A percentile compares a stretch with the other conserved stretches of the same genome.
Evolutionary conservation across 1,140 invertebrate genomes (phyloP).

Genomic region (Apis laboriosa): DNA sequence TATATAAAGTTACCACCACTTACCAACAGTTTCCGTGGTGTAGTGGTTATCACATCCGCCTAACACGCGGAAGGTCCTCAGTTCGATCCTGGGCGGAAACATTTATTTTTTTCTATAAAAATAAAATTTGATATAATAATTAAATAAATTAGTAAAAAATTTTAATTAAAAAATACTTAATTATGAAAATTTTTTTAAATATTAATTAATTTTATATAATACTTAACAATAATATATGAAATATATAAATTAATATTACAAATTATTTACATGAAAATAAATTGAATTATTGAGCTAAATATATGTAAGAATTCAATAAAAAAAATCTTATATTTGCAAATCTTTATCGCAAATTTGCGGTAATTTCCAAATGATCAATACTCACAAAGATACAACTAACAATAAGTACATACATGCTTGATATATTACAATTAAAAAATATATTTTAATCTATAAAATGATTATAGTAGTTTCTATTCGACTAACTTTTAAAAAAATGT

Average conservation of each 20-base stretch:
- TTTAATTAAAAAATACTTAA: too few relatives aligned
- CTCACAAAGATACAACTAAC: not conserved
- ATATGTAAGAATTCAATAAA: not conserved
- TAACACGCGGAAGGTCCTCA: constrained; percentile 66
- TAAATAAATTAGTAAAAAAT: too few relatives aligned
- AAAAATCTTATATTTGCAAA: not conserved
- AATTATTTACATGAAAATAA: too few relatives aligned
- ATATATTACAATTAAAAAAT: not conserved
- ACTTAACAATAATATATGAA: too few relatives aligned
- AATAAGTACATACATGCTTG: not conserved
- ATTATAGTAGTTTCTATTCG: too few relatives aligned
- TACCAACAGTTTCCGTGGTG: constrained; percentile 59
- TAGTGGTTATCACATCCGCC: constrained; percentile 67
- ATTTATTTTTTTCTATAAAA: constrained; percentile 19
- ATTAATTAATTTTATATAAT: too few relatives aligned
- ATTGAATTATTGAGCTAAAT: not conserved
- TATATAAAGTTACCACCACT: accelerated
- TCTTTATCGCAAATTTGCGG: not conserved
- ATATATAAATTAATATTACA: too few relatives aligned
- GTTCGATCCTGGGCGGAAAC: constrained; percentile 68
- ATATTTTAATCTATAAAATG: not conserved
- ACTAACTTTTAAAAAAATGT: too few relatives aligned
- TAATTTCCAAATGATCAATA: not conserved
- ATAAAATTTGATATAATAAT: not conserved
- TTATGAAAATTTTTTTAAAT: too few relatives aligned